phyloP scores from a whole-genome alignment of 2,113 vertebrate genomes.

The Phalacrocorax aristotelis region DNA sequence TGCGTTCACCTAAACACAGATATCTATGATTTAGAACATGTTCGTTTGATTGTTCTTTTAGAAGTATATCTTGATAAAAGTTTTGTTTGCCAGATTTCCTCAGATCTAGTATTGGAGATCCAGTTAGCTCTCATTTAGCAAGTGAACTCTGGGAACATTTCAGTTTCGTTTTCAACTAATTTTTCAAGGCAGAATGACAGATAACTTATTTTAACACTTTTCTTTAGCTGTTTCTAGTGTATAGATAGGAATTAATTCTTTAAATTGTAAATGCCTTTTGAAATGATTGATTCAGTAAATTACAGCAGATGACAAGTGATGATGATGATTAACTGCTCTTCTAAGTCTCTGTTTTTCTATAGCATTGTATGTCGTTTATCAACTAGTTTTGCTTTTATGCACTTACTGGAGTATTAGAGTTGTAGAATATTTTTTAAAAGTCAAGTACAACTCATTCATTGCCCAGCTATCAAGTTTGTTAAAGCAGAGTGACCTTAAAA shows the following conservation, averaged over 20 bases:
- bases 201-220: neutral
- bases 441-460: neutral
- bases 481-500: neutral
- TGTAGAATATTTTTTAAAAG: neutral
- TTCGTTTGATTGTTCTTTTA: neutral
- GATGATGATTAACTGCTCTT: neutral
- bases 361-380: neutral
- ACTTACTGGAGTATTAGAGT: neutral
- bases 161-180: neutral
- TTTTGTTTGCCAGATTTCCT: neutral
- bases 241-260: neutral
- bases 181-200: neutral
- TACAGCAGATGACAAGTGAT: neutral
- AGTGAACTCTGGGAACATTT: neutral
- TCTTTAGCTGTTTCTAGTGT: neutral
- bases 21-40: neutral
- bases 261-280: neutral
- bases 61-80: neutral
- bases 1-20: neutral
- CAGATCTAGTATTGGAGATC: neutral
- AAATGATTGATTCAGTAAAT: neutral
- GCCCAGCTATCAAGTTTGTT: neutral
- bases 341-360: neutral
- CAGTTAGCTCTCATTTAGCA: neutral
- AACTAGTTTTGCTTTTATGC: neutral